Evolutionary conservation across 2,888 invertebrate species (phyloP).

Genomic region (Volucella inflata): DNA sequence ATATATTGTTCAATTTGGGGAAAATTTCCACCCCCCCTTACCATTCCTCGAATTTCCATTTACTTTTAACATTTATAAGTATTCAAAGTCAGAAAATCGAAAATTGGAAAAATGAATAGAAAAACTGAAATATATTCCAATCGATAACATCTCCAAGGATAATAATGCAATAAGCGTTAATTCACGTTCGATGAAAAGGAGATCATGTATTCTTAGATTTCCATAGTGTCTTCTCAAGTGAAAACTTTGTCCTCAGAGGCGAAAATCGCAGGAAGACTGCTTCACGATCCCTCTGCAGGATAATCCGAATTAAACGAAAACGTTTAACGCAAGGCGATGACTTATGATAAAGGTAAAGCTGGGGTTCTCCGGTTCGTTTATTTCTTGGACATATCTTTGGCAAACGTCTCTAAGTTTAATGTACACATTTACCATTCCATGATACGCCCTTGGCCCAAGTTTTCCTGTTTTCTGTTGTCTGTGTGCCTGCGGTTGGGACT

Average conservation of each 20-base stretch:
- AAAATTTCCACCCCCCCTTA: slow-evolving; percentile 16
- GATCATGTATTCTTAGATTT: slow-evolving; percentile 37
- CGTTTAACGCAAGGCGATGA: slow-evolving; percentile 74
- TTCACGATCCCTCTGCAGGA: slow-evolving; percentile 37
- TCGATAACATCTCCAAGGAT: slow-evolving; percentile 73
- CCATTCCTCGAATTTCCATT: background rate
- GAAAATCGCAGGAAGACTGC: slow-evolving; percentile 59
- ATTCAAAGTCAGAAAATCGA: slow-evolving; percentile 64
- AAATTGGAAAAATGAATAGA: slow-evolving; percentile 55
- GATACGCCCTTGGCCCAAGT: slow-evolving; percentile 21
- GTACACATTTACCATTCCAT: slow-evolving; percentile 49
- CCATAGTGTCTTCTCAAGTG: slow-evolving; percentile 31
- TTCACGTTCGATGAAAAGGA: slow-evolving; percentile 69
- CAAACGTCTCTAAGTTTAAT: slow-evolving; percentile 65
- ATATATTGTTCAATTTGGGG: slow-evolving; percentile 39
- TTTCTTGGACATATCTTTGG: slow-evolving; percentile 67
- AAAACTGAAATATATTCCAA: slow-evolving; percentile 53
- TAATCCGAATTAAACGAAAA: slow-evolving; percentile 75
- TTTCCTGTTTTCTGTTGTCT: too few species aligned
- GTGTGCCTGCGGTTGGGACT: slow-evolving; percentile 58
- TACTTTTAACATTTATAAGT: slow-evolving; percentile 49
- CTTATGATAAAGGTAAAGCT: slow-evolving; percentile 72
- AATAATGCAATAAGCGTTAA: slow-evolving; percentile 75
- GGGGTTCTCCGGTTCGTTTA: slow-evolving; percentile 63
- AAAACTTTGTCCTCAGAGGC: slow-evolving; percentile 24